These are phyloP conservation scores for Cyrtonyx montezumae DNA, from an alignment of 2,113 vertebrate species.

Conservation along the genomic window DNA sequence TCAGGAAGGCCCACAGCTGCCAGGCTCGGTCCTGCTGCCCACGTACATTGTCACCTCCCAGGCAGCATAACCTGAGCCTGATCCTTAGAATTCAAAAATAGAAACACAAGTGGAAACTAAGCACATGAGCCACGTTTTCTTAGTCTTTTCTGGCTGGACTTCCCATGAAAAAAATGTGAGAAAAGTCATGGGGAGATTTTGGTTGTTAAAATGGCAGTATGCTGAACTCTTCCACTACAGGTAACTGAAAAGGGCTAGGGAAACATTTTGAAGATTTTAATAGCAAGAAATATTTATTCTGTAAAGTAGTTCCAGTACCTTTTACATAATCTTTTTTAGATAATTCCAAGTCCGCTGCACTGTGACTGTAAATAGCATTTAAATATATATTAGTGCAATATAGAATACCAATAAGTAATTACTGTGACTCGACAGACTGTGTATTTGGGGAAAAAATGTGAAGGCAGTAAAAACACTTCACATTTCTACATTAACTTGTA, in stretches of 20 bases:
- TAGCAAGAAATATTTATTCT: background rate
- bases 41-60: background rate
- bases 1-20: background rate
- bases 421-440: background rate
- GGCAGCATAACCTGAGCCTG: background rate
- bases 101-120: background rate
- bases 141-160: background rate
- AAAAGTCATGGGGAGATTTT: background rate
- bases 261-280: background rate
- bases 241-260: background rate
- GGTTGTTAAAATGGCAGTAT: background rate
- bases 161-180: background rate
- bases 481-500: constrained; percentile 2
- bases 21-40: background rate
- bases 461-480: constrained; percentile 3
- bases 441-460: background rate
- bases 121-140: background rate
- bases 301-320: background rate
- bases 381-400: background rate
- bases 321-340: background rate
- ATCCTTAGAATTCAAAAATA: background rate
- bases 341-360: background rate
- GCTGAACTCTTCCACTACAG: background rate
- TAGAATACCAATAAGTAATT: background rate
- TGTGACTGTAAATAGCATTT: constrained; percentile 9